Evolutionary conservation across 2,113 vertebrate species (phyloP).

Genomic region (Eurypyga helias): DNA sequence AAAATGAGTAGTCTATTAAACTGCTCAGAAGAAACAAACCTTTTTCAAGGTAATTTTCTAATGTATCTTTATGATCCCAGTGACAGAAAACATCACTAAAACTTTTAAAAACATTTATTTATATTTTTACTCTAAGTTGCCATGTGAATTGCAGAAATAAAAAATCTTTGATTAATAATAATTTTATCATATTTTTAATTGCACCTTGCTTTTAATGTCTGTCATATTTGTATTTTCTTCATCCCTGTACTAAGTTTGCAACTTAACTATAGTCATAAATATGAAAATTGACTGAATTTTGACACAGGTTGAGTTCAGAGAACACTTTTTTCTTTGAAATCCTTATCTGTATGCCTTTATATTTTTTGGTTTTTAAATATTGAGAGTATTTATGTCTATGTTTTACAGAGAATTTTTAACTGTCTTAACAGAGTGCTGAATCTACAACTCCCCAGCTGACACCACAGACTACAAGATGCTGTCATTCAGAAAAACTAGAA

Average conservation of each 20-base stretch:
- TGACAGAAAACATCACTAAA: not conserved
- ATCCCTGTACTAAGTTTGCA: not conserved
- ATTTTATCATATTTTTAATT: not conserved
- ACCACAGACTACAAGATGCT: conserved; percentile 1
- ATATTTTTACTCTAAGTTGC: conserved; percentile 7
- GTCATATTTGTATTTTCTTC: not conserved
- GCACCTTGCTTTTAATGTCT: not conserved
- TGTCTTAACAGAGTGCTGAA: not conserved
- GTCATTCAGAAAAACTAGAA: not conserved
- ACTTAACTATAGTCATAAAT: not conserved
- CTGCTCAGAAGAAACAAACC: not conserved
- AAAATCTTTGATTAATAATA: not conserved
- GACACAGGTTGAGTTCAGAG: not conserved
- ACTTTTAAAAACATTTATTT: not conserved
- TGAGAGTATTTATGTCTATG: not conserved
- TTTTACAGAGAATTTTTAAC: conserved; percentile 49
- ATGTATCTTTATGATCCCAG: not conserved
- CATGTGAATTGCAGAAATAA: not conserved
- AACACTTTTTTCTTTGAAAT: not conserved
- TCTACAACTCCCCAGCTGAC: not conserved
- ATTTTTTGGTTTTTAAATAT: not conserved
- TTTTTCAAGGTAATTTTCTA: conserved; percentile 41
- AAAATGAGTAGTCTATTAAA: conserved; percentile 5
- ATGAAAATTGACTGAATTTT: not conserved
- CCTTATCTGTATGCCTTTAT: not conserved